A percentile compares a stretch with the other conserved stretches of the same genome.
phyloP scores from a whole-genome alignment of 37 sponge, comb jelly and placozoan species.

The Amphimedon queenslandica region DNA sequence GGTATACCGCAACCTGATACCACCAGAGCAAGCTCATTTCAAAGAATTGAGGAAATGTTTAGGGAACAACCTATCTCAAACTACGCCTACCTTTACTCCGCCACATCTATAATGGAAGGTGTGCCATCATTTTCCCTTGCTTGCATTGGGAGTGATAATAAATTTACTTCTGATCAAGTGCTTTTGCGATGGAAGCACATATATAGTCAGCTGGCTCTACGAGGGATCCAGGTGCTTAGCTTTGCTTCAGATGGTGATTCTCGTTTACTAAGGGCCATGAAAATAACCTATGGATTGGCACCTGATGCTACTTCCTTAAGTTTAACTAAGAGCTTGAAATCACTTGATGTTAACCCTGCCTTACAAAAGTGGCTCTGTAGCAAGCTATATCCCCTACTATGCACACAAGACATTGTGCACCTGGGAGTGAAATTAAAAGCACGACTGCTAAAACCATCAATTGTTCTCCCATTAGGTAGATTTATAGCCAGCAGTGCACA shows the following conservation, averaged over 20 bases:
- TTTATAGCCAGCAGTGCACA: slow-evolving; percentile 6
- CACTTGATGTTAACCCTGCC: background rate
- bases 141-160: slow-evolving; percentile 27
- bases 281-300: background rate
- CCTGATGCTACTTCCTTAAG: background rate
- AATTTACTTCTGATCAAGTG: slow-evolving; percentile 3
- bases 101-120: background rate
- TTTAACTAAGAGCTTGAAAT: background rate
- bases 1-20: slow-evolving; percentile 16
- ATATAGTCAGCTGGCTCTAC: slow-evolving; percentile 1
- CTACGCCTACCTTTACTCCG: slow-evolving; percentile 24
- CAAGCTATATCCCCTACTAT: background rate
- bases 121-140: slow-evolving; percentile 28
- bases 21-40: slow-evolving; percentile 9
- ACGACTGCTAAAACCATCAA: slow-evolving; percentile 17
- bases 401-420: slow-evolving; percentile 17
- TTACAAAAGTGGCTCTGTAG: background rate
- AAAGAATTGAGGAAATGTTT: slow-evolving; percentile 6
- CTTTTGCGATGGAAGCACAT: slow-evolving; percentile 18
- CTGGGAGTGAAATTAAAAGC: slow-evolving; percentile 25
- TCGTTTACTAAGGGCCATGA: slow-evolving; percentile 15
- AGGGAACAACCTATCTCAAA: background rate
- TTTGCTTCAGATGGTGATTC: slow-evolving; percentile 35
- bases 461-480: slow-evolving; percentile 4
- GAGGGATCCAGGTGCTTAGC: slow-evolving; percentile 5